Conservation (phyloP, 2,888 invertebrate genomes). For the Erebia palarica region DNA sequence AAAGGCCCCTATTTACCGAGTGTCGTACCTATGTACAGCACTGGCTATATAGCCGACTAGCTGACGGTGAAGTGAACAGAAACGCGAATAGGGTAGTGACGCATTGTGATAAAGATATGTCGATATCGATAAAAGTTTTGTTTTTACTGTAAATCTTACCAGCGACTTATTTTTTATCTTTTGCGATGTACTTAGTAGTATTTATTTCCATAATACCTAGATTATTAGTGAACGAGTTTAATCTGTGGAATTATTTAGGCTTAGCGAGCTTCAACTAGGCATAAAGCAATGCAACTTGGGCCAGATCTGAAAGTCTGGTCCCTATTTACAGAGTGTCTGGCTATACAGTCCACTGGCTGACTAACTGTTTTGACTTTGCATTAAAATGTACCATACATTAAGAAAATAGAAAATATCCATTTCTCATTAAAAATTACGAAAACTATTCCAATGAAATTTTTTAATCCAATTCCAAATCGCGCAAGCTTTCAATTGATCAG, state of each 20-base stretch:
- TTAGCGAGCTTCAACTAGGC: conserved; percentile 42
- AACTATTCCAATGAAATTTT: too few species aligned
- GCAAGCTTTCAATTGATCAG: too few species aligned
- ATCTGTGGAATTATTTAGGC: conserved; percentile 46
- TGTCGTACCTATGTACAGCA: conserved; percentile 49
- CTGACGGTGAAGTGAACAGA: conserved; percentile 58
- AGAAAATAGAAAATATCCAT: too few species aligned
- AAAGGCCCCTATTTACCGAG: conserved; percentile 68
- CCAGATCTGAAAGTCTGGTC: conserved; percentile 67
- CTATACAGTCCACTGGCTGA: conserved; percentile 51
- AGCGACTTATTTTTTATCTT: too few species aligned
- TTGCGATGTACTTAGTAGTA: too few species aligned
- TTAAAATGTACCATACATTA: too few species aligned
- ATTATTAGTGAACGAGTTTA: conserved; percentile 31
- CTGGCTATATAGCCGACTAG: conserved; percentile 53
- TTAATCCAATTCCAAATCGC: too few species aligned
- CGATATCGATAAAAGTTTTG: conserved; percentile 42
- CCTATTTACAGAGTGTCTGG: conserved; percentile 55
- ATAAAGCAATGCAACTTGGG: conserved; percentile 50
- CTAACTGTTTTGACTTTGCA: conserved; percentile 35
- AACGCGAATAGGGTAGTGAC: conserved; percentile 49
- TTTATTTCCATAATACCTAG: too few species aligned
- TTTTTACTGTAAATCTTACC: too few species aligned
- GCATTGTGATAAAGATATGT: conserved; percentile 30
- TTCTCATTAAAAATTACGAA: too few species aligned